Evolutionary conservation across 2,888 invertebrate genomes (phyloP), one percentile per base, ranked within the genome.

Genomic region (Philereme vetulata): DNA sequence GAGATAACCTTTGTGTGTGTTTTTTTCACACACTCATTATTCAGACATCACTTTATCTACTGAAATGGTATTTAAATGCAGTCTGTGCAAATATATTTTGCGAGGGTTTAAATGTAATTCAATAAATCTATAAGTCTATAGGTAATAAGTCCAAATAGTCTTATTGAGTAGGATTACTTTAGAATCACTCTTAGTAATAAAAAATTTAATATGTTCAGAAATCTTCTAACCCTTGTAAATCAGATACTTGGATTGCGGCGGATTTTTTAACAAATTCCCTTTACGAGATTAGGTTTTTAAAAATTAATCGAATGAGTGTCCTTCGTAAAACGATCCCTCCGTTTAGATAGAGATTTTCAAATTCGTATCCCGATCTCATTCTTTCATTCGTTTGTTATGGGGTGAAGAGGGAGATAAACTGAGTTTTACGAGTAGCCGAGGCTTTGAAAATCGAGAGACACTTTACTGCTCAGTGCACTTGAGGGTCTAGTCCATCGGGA

Each of bases 401-500:
- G 63, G 61, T 62, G 48, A 57, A 62, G 72, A 71, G 65, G 68
- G 72, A 74, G 75, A 80, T 75, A 75, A 76, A 70, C 63, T 61
- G 67, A 76, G 67, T 77, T 83, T 80, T 80, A 79, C 75, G 80
- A 80, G 72, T 71, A 69, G 61, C 63, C 64, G 70, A 77, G 76
- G 73, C 74, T 73, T 71, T 77, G 75, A 70, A 78, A 80, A 77
- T 77, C 77, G 77, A 80, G 78, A 74, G 81, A 77, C 78, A 80
- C 81, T 84, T 81, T 78, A 78, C 77, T 78, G 77, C 74, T 78
- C 77, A 82, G 76, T 77, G 77, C 77, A 77, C 83, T 81, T 80
- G 60, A 67, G 81, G 76, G 82, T 74, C 68, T 74, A 66, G 71
- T 76, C 75, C 74, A 71, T 67, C 44, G 67, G 72, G 72, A 72